Percentiles rank a stretch among this genome's conserved stretches.
Conservation (phyloP, 37 sponge, comb jelly and placozoan genomes). For the Ianthella basta region DNA sequence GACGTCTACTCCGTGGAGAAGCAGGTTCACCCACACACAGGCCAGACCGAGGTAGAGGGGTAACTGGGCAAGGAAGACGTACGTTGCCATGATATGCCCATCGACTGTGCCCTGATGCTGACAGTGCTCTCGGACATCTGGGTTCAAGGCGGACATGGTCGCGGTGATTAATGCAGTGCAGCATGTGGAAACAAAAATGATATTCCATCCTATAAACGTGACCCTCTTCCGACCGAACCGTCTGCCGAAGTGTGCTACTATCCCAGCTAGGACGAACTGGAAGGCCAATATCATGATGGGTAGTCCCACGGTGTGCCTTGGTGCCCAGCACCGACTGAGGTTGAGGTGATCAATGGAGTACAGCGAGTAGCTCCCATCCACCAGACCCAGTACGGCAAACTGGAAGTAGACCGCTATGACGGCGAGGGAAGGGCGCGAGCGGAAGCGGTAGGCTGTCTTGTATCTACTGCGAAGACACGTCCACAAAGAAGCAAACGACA, state of each 20-base stretch:
- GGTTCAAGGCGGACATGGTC: not conserved
- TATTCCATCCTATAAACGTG: not conserved
- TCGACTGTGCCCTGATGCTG: no score
- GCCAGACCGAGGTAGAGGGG: conserved; percentile 24
- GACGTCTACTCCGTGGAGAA: not conserved
- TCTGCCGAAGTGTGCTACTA: not conserved
- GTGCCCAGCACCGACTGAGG: no score
- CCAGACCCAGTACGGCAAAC: not conserved
- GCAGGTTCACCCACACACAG: conserved; percentile 17
- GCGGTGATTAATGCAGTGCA: not conserved
- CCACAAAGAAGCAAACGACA: not conserved
- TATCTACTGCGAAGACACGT: not conserved
- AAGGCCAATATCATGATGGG: not conserved
- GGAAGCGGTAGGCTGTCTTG: not conserved
- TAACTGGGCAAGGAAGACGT: not conserved
- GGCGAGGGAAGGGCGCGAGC: not conserved
- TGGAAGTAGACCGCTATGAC: not conserved
- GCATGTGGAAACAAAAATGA: not conserved
- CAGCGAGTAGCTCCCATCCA: not conserved
- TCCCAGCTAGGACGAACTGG: not conserved
- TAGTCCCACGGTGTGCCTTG: not conserved
- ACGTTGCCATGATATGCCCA: not conserved
- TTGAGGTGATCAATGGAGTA: not conserved
- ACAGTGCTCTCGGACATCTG: no score
- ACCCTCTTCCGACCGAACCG: not conserved